A percentile compares a stretch with the other conserved stretches of the same genome.
These are phyloP conservation scores for Morpho deidamia DNA, from an alignment of 2,888 invertebrate species.

Conservation along the genomic window DNA sequence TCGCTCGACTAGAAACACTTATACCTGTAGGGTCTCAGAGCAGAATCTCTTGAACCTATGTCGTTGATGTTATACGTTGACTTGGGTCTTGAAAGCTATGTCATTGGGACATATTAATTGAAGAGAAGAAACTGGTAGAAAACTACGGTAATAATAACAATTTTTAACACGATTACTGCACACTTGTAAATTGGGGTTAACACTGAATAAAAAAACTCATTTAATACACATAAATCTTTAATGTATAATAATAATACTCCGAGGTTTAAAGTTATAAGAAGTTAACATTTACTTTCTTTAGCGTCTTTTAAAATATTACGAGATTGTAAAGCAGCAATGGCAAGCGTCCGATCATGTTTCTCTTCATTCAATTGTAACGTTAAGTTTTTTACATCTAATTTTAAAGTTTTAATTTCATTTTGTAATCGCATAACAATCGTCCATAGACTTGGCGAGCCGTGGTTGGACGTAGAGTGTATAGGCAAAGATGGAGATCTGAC, in stretches of 20 bases:
- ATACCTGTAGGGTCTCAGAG: no score
- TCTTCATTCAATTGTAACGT: slow-evolving; percentile 83
- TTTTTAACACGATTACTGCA: no score
- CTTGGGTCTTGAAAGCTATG: no score
- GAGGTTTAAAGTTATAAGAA: slow-evolving; percentile 1
- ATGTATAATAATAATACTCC: slow-evolving; percentile 18
- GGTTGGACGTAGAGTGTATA: slow-evolving; percentile 52
- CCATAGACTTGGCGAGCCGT: slow-evolving; percentile 81
- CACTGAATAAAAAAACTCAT: neutral
- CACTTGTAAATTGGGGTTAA: no score
- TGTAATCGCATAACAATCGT: slow-evolving; percentile 87
- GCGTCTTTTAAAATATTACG: slow-evolving; percentile 62
- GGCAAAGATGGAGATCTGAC: slow-evolving; percentile 71
- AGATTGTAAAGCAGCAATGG: slow-evolving; percentile 62
- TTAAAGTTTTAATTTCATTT: slow-evolving; percentile 83
- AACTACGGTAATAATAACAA: no score
- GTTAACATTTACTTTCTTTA: slow-evolving; percentile 70
- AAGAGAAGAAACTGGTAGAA: no score
- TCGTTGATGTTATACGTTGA: no score
- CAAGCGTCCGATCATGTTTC: slow-evolving; percentile 72
- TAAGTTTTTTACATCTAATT: slow-evolving; percentile 78
- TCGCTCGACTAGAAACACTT: no score
- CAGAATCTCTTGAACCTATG: no score
- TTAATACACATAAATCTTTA: slow-evolving; percentile 6
- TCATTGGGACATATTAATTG: no score